Evolutionary conservation across 1,140 invertebrate species (phyloP), one percentile per base, ranked within the genome.

Genomic region (Orius insidiosus): DNA sequence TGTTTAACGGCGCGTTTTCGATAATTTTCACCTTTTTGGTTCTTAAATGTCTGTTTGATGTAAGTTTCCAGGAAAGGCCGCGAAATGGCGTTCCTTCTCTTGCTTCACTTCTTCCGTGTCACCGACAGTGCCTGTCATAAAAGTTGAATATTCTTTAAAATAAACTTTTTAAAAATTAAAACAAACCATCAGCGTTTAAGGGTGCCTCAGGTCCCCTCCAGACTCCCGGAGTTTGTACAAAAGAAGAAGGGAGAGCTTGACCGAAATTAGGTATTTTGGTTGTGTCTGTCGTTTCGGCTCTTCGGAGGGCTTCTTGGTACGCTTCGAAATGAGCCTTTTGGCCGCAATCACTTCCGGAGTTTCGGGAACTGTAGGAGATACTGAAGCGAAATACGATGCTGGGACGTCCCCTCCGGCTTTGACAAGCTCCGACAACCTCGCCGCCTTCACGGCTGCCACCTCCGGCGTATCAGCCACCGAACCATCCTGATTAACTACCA

Each of bases 281-380:
- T 3, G 16, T 31, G 16, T 30, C 15, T 9, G 7, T 15, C 11
- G 9, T 40, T 14, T 4, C 38, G 5, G n/a, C 13, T 7, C 13
- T 16, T 16, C 9, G 59, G 0, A 62, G 61, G 0, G 63, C 63
- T 11, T 55, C 55, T 0, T 63, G 64, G 36, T 49, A 35, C 52
- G 70, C 69, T 11, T 68, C 66, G 45, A 64, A 60, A 53, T 74
- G 73, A 6, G 66, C 66, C n/a, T 69, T 66, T 70, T 71, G 13
- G 70, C 71, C 51, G 68, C 67, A 45, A 69, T 68, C 3, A 74
- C 72, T 52, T 72, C 71, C 31, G 68, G 68, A 5, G 70, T 71
- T 39, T 74, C 70, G 0, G 73, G 60, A 1, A 67, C 62, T 31
- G 53, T 73, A 69, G 19, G 68, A 65, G 14, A 69, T 70, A 2